These are phyloP conservation scores for Panagrolaimus sp. DNA, from an alignment of 1,140 invertebrate genomes.

Conservation along the genomic window DNA sequence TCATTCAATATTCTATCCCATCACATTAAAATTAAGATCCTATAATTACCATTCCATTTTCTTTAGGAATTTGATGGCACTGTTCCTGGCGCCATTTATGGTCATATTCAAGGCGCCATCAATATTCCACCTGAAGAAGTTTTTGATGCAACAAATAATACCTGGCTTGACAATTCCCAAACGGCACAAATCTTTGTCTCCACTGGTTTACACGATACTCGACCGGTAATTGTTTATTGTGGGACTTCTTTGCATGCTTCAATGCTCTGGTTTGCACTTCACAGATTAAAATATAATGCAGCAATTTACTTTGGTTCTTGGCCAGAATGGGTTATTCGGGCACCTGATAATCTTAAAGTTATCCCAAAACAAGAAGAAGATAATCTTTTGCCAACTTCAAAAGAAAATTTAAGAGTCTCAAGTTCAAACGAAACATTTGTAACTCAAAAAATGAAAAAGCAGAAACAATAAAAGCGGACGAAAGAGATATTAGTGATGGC, in stretches of 20 bases:
- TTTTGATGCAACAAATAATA: slow-evolving; percentile 36
- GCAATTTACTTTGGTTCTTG: slow-evolving; percentile 55
- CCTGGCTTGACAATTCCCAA: slow-evolving; percentile 30
- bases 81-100: slow-evolving; percentile 42
- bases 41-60: background rate
- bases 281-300: slow-evolving; percentile 37
- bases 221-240: slow-evolving; percentile 55
- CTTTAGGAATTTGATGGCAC: slow-evolving; percentile 49
- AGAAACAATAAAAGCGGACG: too few relatives aligned
- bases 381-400: background rate
- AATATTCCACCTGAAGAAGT: slow-evolving; percentile 55
- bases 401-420: background rate
- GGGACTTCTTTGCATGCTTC: slow-evolving; percentile 45
- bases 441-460: too few relatives aligned
- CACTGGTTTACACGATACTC: slow-evolving; percentile 28
- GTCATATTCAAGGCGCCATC: slow-evolving; percentile 49
- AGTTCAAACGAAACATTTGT: too few relatives aligned
- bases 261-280: slow-evolving; percentile 52
- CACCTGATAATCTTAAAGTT: slow-evolving; percentile 55
- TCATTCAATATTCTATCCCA: background rate
- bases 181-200: slow-evolving; percentile 32
- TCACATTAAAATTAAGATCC: background rate
- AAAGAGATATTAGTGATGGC: too few relatives aligned
- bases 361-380: slow-evolving; percentile 18
- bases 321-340: slow-evolving; percentile 56